Percentiles rank a stretch among this genome's conserved stretches.
phyloP scores from a whole-genome alignment of 2,797 vertebrate genomes.

The Pyrocephalus nanus region DNA sequence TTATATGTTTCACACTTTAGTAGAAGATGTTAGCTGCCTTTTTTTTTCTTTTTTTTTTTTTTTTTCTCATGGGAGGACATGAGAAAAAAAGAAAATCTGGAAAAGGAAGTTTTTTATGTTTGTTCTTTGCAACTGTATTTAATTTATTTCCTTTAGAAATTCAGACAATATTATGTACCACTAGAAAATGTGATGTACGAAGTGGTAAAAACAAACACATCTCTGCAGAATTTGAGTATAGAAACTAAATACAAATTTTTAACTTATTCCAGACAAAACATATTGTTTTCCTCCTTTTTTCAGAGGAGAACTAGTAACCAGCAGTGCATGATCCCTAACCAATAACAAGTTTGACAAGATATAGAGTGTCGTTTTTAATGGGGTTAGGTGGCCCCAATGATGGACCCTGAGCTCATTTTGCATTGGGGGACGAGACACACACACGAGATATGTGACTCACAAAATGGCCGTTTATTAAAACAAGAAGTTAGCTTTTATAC shows the following conservation, averaged over 20 bases:
- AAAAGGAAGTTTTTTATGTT: neutral
- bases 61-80: neutral
- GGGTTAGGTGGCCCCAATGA: too few relatives aligned
- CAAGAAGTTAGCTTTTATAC: too few relatives aligned
- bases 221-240: neutral
- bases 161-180: neutral
- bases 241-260: neutral
- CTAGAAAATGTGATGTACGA: neutral
- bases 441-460: too few relatives aligned
- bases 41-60: neutral
- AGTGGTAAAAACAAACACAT: neutral
- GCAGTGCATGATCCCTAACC: neutral
- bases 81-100: neutral
- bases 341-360: neutral
- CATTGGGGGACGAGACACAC: too few relatives aligned
- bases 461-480: too few relatives aligned
- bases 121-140: neutral
- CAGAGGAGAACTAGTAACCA: neutral
- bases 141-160: neutral
- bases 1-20: neutral
- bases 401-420: too few relatives aligned
- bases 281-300: neutral
- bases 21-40: neutral
- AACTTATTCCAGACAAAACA: neutral
- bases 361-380: too few relatives aligned